These are phyloP conservation scores for Lynx canadensis DNA, from an alignment of 2,113 vertebrate genomes.

Conservation along the genomic window DNA sequence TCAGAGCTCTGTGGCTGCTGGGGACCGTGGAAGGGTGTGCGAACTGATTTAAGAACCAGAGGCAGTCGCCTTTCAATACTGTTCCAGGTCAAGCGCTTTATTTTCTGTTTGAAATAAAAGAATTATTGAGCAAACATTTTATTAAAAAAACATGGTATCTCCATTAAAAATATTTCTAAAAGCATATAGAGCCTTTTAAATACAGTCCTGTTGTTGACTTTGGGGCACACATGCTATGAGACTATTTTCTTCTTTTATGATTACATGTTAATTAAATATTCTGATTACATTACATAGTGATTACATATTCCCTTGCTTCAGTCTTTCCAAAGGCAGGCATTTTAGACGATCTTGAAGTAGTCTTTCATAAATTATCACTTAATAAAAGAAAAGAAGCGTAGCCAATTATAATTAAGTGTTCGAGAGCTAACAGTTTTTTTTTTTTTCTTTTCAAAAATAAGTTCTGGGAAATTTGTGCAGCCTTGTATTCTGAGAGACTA, in stretches of 20 bases:
- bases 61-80: neutral
- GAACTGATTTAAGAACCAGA: neutral
- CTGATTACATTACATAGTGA: slow-evolving; percentile 74
- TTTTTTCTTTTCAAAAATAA: slow-evolving; percentile 71
- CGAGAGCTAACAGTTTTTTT: slow-evolving; percentile 56
- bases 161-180: slow-evolving; percentile 31
- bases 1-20: neutral
- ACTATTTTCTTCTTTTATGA: slow-evolving; percentile 65
- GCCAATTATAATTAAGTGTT: slow-evolving; percentile 79
- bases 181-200: neutral
- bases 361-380: slow-evolving; percentile 81
- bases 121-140: slow-evolving; percentile 18
- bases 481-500: slow-evolving; percentile 46
- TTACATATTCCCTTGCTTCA: slow-evolving; percentile 73
- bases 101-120: slow-evolving; percentile 32
- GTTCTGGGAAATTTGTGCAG: slow-evolving; percentile 63
- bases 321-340: slow-evolving; percentile 70
- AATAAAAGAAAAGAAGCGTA: slow-evolving; percentile 80
- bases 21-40: accelerated
- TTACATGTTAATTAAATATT: slow-evolving; percentile 79
- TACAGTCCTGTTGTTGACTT: slow-evolving; percentile 55
- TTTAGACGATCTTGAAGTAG: slow-evolving; percentile 73
- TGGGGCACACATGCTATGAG: slow-evolving; percentile 35
- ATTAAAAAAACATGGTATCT: neutral
- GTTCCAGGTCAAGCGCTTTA: neutral